Evolutionary conservation across 1,140 invertebrate genomes (phyloP).

Genomic region (Nephila pilipes): DNA sequence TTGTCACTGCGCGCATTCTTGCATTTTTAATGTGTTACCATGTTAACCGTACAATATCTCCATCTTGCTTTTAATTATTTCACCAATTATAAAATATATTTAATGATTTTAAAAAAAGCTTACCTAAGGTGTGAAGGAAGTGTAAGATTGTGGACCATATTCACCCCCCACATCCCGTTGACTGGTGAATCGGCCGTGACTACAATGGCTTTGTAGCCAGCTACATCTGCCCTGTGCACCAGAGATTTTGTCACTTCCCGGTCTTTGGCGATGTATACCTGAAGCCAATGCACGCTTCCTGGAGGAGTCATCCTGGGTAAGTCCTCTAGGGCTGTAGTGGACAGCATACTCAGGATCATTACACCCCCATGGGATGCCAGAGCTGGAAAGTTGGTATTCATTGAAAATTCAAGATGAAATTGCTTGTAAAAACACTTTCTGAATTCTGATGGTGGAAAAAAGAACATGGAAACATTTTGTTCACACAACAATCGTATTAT

Average conservation of each 20-base stretch:
- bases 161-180: constrained; percentile 90
- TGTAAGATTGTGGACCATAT: constrained; percentile 91
- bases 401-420: no score
- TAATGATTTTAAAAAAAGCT: not conserved
- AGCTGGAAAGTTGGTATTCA: constrained; percentile 83
- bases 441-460: no score
- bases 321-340: constrained; percentile 94
- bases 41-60: no score
- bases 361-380: constrained; percentile 87
- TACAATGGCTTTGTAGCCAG: constrained; percentile 93
- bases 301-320: constrained; percentile 88
- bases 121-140: constrained; percentile 90
- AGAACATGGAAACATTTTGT: no score
- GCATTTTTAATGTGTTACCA: no score
- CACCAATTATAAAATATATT: no score
- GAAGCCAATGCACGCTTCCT: constrained; percentile 92
- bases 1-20: no score
- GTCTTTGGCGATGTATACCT: constrained; percentile 94
- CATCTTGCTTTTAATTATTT: no score
- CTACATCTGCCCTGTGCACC: constrained; percentile 89
- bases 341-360: constrained; percentile 92
- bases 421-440: no score
- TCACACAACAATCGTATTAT: no score
- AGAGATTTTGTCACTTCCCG: constrained; percentile 88
- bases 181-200: constrained; percentile 94